Evolutionary conservation across 2,113 vertebrate genomes (phyloP).

Genomic region (Seriola rivoliana): DNA sequence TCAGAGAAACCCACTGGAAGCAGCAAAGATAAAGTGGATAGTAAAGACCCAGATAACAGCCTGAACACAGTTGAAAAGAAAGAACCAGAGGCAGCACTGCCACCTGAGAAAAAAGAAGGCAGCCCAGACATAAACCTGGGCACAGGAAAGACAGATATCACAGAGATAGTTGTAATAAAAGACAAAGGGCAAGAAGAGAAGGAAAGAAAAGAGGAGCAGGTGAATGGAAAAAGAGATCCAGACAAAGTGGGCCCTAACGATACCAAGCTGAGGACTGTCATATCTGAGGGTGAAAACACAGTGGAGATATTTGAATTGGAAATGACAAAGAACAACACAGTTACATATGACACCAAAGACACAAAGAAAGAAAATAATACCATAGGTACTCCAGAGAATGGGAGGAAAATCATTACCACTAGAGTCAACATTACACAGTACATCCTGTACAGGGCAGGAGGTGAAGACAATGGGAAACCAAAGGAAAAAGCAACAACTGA

Average conservation of each 20-base stretch:
- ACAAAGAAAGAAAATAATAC: conserved; percentile 61
- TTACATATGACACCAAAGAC: conserved; percentile 51
- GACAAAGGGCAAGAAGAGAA: conserved; percentile 77
- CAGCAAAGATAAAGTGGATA: conserved; percentile 57
- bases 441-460: conserved; percentile 68
- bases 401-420: conserved; percentile 45
- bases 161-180: conserved; percentile 54
- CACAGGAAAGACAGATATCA: conserved; percentile 51
- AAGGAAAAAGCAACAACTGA: conserved; percentile 34
- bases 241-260: conserved; percentile 76
- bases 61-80: conserved; percentile 64
- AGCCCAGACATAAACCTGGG: conserved; percentile 36
- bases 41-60: conserved; percentile 49
- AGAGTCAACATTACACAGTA: conserved; percentile 69
- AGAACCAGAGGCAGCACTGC: conserved; percentile 31
- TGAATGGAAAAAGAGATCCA: conserved; percentile 67
- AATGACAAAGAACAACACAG: conserved; percentile 66
- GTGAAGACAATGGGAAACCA: conserved; percentile 42
- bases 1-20: conserved; percentile 51
- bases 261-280: conserved; percentile 60
- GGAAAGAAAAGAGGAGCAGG: conserved; percentile 75
- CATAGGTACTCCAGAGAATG: conserved; percentile 15
- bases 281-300: conserved; percentile 61
- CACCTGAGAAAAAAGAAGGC: conserved; percentile 43
- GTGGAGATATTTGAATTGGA: conserved; percentile 69